Evolutionary conservation across 2,113 vertebrate genomes (phyloP).

Genomic region (Bufo gargarizans): DNA sequence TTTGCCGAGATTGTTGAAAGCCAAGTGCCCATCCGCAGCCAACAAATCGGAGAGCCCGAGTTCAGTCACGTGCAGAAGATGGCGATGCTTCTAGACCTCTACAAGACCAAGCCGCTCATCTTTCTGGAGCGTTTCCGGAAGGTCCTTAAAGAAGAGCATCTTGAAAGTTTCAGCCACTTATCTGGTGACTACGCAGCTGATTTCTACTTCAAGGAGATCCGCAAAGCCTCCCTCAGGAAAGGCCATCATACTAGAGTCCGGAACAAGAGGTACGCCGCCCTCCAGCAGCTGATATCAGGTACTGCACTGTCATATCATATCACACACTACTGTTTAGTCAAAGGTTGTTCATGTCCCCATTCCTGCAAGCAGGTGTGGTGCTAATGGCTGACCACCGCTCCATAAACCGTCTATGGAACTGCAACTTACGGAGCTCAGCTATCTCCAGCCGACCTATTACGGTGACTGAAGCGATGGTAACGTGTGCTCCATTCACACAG

Average conservation of each 20-base stretch:
- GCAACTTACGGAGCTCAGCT: too few relatives aligned
- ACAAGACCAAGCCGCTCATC: slow-evolving; percentile 78
- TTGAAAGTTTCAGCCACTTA: slow-evolving; percentile 80
- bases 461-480: too few relatives aligned
- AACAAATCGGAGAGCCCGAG: slow-evolving; percentile 87
- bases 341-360: too few relatives aligned
- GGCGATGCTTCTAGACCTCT: slow-evolving; percentile 78
- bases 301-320: background rate
- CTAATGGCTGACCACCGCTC: too few relatives aligned
- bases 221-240: slow-evolving; percentile 69
- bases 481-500: too few relatives aligned
- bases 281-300: slow-evolving; percentile 85
- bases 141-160: slow-evolving; percentile 77
- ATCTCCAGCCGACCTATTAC: too few relatives aligned
- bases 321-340: background rate
- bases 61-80: slow-evolving; percentile 77
- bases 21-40: slow-evolving; percentile 80
- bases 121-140: slow-evolving; percentile 88
- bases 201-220: slow-evolving; percentile 83
- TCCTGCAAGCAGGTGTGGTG: background rate
- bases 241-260: slow-evolving; percentile 73
- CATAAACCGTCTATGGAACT: too few relatives aligned
- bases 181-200: slow-evolving; percentile 77
- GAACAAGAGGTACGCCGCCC: slow-evolving; percentile 87
- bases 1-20: slow-evolving; percentile 74